Conservation (phyloP, 2,888 invertebrate species). For the Tenthredo distinguenda region DNA sequence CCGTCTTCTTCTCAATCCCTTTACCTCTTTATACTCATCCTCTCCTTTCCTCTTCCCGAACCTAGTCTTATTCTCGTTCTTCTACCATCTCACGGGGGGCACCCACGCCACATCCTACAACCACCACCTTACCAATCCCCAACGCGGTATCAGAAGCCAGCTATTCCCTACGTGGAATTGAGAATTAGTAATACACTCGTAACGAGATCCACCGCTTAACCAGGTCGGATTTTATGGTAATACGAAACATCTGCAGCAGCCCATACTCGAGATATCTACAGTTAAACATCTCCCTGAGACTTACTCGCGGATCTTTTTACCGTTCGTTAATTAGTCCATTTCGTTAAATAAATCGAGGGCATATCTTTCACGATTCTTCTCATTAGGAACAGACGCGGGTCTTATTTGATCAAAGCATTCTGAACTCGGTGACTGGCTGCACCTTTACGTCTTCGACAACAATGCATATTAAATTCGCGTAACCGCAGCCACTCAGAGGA, state of each 20-base stretch:
- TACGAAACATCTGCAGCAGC: constrained; percentile 14
- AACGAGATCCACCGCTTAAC: constrained; percentile 37
- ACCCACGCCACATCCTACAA: neutral
- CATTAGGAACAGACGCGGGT: neutral
- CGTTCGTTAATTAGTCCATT: neutral
- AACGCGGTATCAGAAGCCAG: constrained; percentile 29
- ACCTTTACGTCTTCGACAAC: constrained; percentile 69
- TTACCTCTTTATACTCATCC: constrained; percentile 12
- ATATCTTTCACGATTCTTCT: neutral
- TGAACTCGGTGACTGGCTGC: constrained; percentile 56
- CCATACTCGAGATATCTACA: neutral
- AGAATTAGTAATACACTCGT: constrained; percentile 31
- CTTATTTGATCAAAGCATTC: neutral
- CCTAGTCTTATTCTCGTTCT: constrained; percentile 32
- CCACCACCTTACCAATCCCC: constrained; percentile 12
- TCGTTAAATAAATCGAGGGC: neutral
- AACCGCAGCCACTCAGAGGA: constrained; percentile 55
- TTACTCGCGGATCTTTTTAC: neutral
- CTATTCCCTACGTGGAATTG: constrained; percentile 25
- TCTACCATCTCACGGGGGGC: neutral
- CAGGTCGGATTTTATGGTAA: constrained; percentile 23
- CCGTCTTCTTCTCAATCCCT: neutral
- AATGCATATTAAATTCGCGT: constrained; percentile 73
- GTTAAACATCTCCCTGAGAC: neutral
- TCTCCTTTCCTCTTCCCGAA: neutral